phyloP scores from a whole-genome alignment of 2,113 vertebrate species.

The Odocoileus virginianus region DNA sequence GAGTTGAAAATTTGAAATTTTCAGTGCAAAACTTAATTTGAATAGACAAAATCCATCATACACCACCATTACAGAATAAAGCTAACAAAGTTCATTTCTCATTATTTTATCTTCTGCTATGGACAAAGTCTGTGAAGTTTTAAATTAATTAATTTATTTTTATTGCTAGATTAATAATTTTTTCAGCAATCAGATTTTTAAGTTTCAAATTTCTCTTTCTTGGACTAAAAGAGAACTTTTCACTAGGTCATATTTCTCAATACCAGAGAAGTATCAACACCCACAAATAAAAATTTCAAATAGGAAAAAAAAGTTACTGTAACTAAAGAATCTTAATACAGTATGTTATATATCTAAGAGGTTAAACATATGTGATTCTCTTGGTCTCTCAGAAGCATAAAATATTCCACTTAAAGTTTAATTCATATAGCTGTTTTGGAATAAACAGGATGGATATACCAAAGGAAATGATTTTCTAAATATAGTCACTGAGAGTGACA shows the following conservation, averaged over 20 bases:
- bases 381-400: neutral
- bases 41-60: neutral
- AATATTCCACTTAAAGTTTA: neutral
- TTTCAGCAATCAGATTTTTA: neutral
- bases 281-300: neutral
- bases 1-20: neutral
- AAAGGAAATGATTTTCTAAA: slow-evolving; percentile 53
- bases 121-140: neutral
- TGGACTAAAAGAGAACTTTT: neutral
- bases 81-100: neutral
- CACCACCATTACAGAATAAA: neutral
- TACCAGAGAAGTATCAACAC: neutral
- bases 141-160: neutral
- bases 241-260: neutral
- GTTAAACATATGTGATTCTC: neutral
- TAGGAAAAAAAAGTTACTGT: neutral
- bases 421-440: neutral
- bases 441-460: neutral
- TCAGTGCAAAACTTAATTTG: neutral
- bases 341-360: neutral
- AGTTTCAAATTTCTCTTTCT: neutral
- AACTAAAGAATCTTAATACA: neutral
- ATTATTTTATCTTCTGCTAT: neutral
- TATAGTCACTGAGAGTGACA: neutral
- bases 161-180: neutral